Conservation (phyloP, 2,113 vertebrate genomes). For the Sarotherodon lohbergeri region DNA sequence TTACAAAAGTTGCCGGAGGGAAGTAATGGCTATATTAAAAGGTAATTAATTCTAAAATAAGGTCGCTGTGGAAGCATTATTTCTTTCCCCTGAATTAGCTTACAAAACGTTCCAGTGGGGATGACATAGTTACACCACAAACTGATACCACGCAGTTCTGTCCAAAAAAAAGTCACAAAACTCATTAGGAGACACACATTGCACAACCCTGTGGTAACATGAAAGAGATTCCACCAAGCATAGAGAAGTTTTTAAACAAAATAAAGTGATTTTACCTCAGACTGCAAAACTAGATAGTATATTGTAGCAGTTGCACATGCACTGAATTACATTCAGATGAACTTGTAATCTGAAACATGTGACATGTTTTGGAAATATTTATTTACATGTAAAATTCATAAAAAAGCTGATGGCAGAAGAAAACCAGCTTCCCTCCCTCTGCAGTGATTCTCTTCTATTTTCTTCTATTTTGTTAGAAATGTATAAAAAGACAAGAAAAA, state of each 20-base stretch:
- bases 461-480: neutral
- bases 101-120: neutral
- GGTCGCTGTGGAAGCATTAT: neutral
- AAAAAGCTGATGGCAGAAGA: neutral
- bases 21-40: constrained; percentile 9
- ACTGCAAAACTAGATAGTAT: neutral
- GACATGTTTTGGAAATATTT: neutral
- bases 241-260: neutral
- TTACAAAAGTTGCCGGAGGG: neutral
- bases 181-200: neutral
- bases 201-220: neutral
- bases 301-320: neutral
- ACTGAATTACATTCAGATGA: neutral
- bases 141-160: neutral
- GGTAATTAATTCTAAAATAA: constrained; percentile 21
- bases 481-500: neutral
- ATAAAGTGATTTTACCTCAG: neutral
- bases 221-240: neutral
- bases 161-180: neutral
- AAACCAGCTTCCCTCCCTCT: neutral
- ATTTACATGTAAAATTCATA: neutral
- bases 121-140: neutral
- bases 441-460: neutral
- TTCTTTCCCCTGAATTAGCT: neutral
- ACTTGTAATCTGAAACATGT: neutral